Evolutionary conservation across 2,113 vertebrate species (phyloP).

Genomic region (Lutjanus erythropterus): DNA sequence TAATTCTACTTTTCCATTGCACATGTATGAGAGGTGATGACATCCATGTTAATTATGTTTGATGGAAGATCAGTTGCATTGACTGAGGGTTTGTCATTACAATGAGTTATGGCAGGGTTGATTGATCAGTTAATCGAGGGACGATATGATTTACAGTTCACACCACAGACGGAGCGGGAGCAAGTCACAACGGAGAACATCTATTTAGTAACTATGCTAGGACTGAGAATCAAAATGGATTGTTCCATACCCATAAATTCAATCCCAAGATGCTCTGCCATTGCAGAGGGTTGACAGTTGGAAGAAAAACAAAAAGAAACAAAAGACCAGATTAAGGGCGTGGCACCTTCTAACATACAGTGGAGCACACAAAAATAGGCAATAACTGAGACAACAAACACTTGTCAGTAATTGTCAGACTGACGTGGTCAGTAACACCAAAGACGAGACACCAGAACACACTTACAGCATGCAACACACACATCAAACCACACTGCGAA

Average conservation of each 20-base stretch:
- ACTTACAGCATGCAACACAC: constrained; percentile 75
- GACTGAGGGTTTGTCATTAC: constrained; percentile 55
- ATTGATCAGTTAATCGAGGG: constrained; percentile 77
- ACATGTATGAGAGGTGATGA: constrained; percentile 63
- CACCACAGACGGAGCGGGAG: constrained; percentile 68
- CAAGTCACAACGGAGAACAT: constrained; percentile 76
- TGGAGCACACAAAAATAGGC: constrained; percentile 64
- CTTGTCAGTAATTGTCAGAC: constrained; percentile 40
- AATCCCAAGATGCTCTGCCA: constrained; percentile 99
- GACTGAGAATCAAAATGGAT: constrained; percentile 87
- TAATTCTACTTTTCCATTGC: constrained; percentile 43
- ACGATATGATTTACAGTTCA: constrained; percentile 74
- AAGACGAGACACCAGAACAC: constrained; percentile 52
- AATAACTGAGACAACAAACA: constrained; percentile 53
- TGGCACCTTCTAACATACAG: constrained; percentile 74
- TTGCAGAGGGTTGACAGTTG: constrained; percentile 90
- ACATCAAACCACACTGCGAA: constrained; percentile 55
- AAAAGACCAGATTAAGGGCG: constrained; percentile 84
- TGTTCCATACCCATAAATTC: constrained; percentile 99
- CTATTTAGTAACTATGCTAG: constrained; percentile 76
- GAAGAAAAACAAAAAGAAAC: constrained; percentile 74
- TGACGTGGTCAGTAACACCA: constrained; percentile 37
- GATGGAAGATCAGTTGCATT: constrained; percentile 66
- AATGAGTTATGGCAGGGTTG: constrained; percentile 64
- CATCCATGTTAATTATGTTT: constrained; percentile 80